Percentiles rank a stretch among this genome's conserved stretches.
Evolutionary conservation across 2,888 invertebrate species (phyloP).

Genomic region (Noctua janthe): DNA sequence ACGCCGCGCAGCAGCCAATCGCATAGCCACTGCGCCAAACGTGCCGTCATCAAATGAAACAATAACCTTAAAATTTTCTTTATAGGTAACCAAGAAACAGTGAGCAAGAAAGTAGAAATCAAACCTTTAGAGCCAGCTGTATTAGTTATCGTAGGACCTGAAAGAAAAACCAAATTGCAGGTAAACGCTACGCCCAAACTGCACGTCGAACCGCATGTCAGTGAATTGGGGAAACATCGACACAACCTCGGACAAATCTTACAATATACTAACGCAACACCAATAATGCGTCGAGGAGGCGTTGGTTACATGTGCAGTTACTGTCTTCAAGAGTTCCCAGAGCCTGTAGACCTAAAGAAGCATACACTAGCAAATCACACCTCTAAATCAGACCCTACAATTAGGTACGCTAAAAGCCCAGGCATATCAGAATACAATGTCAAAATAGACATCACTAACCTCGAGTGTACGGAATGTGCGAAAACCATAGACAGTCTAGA

Average conservation of each 20-base stretch:
- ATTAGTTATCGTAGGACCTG: slow-evolving; percentile 48
- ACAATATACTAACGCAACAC: slow-evolving; percentile 79
- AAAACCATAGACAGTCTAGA: slow-evolving; percentile 66
- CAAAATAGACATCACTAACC: slow-evolving; percentile 74
- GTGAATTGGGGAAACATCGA: slow-evolving; percentile 73
- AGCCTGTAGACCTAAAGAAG: slow-evolving; percentile 66
- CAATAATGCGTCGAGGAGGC: slow-evolving; percentile 75
- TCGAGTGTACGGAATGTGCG: slow-evolving; percentile 72
- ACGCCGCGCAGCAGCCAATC: too few relatives aligned
- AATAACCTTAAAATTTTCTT: slow-evolving; percentile 61
- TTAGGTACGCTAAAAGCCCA: slow-evolving; percentile 72
- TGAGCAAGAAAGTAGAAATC: slow-evolving; percentile 26
- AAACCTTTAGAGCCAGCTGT: slow-evolving; percentile 40
- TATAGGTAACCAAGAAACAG: slow-evolving; percentile 62
- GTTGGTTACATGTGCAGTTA: slow-evolving; percentile 80
- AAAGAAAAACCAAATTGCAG: background rate
- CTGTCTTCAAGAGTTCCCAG: slow-evolving; percentile 74
- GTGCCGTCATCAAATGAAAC: background rate
- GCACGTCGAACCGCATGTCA: too few relatives aligned
- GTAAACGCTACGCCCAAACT: background rate
- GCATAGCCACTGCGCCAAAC: too few relatives aligned
- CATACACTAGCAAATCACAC: slow-evolving; percentile 69
- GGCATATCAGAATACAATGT: slow-evolving; percentile 66
- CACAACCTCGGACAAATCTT: slow-evolving; percentile 77
- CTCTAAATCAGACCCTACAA: slow-evolving; percentile 67